These are phyloP conservation scores for Myiothlypis chrysogaster DNA, from an alignment of 2,797 vertebrate genomes.

Conservation along the genomic window DNA sequence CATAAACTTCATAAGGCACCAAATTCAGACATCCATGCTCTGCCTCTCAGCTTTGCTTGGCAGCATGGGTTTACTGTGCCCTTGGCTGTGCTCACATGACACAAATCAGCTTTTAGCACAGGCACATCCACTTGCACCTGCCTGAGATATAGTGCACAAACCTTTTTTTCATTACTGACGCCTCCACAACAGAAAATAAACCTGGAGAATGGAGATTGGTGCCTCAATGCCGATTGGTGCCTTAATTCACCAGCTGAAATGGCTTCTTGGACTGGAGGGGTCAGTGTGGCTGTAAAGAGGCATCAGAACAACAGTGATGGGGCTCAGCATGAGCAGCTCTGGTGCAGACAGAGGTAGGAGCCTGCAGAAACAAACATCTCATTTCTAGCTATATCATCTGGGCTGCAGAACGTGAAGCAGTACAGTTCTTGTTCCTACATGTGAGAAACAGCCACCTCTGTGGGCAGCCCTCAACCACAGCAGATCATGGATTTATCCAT, in stretches of 20 bases:
- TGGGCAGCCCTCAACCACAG: background rate
- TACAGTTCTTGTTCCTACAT: background rate
- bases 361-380: background rate
- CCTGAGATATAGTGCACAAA: background rate
- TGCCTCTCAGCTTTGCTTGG: background rate
- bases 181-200: background rate
- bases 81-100: background rate
- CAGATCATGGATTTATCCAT: background rate
- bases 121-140: background rate
- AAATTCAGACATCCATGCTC: background rate
- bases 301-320: background rate
- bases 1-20: background rate
- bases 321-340: background rate
- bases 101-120: background rate
- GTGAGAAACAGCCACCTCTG: background rate
- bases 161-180: background rate
- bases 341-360: accelerated
- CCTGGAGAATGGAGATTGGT: accelerated
- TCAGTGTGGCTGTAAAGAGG: background rate
- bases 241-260: background rate
- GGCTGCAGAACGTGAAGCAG: background rate
- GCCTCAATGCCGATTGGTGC: background rate
- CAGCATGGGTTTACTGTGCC: background rate
- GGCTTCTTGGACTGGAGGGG: background rate
- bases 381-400: background rate